phyloP scores from a whole-genome alignment of 1,140 invertebrate genomes.

The Telenomus remus region DNA sequence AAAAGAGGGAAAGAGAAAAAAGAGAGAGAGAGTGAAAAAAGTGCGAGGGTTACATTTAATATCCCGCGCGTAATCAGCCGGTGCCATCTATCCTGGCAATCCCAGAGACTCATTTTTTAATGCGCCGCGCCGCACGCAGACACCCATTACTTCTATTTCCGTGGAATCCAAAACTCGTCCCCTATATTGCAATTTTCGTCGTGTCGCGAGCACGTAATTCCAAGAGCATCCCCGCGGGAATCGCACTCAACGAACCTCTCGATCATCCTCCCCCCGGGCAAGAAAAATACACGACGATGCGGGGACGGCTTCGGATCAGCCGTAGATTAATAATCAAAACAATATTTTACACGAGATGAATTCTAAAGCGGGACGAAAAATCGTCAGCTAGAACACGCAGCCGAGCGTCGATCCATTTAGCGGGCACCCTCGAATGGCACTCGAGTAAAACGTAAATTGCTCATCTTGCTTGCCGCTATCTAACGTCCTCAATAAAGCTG shows the following conservation, averaged over 20 bases:
- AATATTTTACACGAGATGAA: slow-evolving; percentile 55
- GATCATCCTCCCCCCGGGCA: slow-evolving; percentile 39
- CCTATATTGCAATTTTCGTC: slow-evolving; percentile 54
- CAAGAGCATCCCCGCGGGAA: slow-evolving; percentile 47
- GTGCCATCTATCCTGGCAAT: slow-evolving; percentile 22
- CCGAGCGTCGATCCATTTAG: slow-evolving; percentile 22
- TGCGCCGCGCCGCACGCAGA: slow-evolving; percentile 31
- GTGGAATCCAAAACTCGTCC: slow-evolving; percentile 44
- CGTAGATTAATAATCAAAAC: slow-evolving; percentile 55
- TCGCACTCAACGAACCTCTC: slow-evolving; percentile 55
- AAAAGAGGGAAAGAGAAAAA: slow-evolving; percentile 15
- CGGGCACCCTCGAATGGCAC: slow-evolving; percentile 30
- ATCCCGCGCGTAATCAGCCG: not conserved
- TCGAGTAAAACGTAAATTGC: slow-evolving; percentile 36
- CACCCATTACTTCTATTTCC: slow-evolving; percentile 43
- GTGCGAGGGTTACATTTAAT: slow-evolving; percentile 11
- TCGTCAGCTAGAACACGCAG: not conserved
- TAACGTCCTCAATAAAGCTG: slow-evolving; percentile 43
- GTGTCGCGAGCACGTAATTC: slow-evolving; percentile 51
- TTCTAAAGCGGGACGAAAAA: slow-evolving; percentile 40
- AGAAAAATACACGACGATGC: slow-evolving; percentile 44
- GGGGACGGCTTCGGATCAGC: slow-evolving; percentile 6
- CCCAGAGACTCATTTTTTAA: slow-evolving; percentile 47
- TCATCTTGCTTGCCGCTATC: slow-evolving; percentile 38
- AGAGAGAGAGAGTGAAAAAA: too few relatives aligned